Evolutionary conservation across 23 tunicate species (phyloP).

Genomic region (Trididemnum nubilum): DNA sequence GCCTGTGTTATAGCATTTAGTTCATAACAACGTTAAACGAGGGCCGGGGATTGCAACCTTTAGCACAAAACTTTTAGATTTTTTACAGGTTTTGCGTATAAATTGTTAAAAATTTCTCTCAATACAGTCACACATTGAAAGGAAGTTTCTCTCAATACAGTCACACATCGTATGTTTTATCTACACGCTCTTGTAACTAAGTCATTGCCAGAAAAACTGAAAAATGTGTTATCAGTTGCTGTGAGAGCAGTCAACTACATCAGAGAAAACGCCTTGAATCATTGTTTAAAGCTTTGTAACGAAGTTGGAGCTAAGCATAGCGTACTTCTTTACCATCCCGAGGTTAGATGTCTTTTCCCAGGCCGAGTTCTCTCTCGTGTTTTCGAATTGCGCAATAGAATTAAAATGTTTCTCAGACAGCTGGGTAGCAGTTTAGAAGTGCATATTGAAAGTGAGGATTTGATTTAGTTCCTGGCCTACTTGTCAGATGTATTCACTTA

Average conservation of each 20-base stretch:
- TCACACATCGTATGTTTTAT: constrained; percentile 27
- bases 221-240: constrained; percentile 36
- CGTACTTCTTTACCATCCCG: constrained; percentile 41
- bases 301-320: constrained; percentile 28
- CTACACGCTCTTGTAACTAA: constrained; percentile 25
- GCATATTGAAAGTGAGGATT: constrained; percentile 34
- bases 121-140: no score
- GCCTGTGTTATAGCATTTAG: no score
- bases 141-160: constrained; percentile 17
- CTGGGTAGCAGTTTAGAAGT: constrained; percentile 7
- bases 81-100: no score
- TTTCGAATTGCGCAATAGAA: constrained; percentile 40
- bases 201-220: constrained; percentile 31
- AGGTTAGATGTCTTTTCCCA: constrained; percentile 28
- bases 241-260: constrained; percentile 33
- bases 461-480: constrained; percentile 35
- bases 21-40: no score
- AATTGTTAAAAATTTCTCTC: no score
- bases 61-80: no score
- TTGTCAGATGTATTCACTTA: constrained; percentile 37
- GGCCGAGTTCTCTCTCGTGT: constrained; percentile 38
- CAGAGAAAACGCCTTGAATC: constrained; percentile 27
- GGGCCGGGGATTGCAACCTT: no score
- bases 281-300: constrained; percentile 31
- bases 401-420: constrained; percentile 37